These are phyloP conservation scores for Leucopsar rothschildi DNA, from an alignment of 2,113 vertebrate species.

Conservation along the genomic window DNA sequence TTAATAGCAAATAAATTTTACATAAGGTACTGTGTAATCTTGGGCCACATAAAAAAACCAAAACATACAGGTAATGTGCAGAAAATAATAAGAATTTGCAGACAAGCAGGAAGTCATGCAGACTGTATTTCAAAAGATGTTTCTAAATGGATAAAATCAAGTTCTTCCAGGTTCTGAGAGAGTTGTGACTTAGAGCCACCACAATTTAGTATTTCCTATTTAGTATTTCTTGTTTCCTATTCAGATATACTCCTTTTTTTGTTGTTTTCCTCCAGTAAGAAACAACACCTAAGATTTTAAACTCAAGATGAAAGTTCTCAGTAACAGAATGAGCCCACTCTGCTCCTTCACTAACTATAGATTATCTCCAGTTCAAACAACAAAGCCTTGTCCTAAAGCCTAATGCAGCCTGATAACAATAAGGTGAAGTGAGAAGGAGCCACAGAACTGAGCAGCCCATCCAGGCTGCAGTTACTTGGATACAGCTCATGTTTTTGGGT, in stretches of 20 bases:
- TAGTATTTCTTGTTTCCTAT: not conserved
- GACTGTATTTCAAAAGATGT: not conserved
- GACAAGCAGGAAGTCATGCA: not conserved
- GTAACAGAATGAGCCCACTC: not conserved
- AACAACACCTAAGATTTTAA: not conserved
- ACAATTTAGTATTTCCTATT: not conserved
- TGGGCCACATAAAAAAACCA: not conserved
- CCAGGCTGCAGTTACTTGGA: not conserved
- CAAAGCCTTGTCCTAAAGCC: not conserved
- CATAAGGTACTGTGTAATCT: not conserved
- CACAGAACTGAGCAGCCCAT: not conserved
- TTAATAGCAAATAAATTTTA: not conserved
- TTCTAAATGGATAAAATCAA: not conserved
- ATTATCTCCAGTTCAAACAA: not conserved
- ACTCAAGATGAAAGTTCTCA: not conserved
- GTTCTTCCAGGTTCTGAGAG: not conserved
- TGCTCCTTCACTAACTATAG: not conserved
- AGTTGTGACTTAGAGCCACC: not conserved
- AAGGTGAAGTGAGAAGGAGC: not conserved
- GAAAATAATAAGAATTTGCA: not conserved
- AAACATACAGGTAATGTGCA: not conserved
- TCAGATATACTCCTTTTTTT: not conserved
- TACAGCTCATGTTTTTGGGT: not conserved
- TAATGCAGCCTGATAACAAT: not conserved
- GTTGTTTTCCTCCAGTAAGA: not conserved